Evolutionary conservation across 2,113 vertebrate species (phyloP).

Genomic region (Lontra canadensis): DNA sequence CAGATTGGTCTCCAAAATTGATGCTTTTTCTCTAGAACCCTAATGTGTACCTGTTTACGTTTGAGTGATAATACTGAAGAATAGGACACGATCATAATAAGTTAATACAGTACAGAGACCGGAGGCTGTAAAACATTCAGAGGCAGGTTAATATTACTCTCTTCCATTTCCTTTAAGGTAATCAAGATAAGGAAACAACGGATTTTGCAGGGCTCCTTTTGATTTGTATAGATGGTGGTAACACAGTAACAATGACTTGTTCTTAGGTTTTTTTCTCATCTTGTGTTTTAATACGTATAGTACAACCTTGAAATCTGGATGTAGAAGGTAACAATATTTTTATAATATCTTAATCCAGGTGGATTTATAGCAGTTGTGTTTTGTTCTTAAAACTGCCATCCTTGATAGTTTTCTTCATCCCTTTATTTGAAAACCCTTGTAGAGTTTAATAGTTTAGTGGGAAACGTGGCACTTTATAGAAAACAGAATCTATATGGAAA

Average conservation of each 20-base stretch:
- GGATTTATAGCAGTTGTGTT: constrained; percentile 16
- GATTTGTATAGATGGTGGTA: background rate
- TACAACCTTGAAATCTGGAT: constrained; percentile 10
- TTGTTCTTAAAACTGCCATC: background rate
- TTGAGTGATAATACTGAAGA: background rate
- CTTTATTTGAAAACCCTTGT: constrained; percentile 4
- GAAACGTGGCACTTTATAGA: constrained; percentile 58
- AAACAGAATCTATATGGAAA: background rate
- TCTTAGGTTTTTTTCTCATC: constrained; percentile 21
- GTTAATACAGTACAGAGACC: background rate
- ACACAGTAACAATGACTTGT: background rate
- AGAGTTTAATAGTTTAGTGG: constrained; percentile 3
- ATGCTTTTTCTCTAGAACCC: background rate
- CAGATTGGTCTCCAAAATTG: background rate
- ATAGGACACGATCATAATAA: background rate
- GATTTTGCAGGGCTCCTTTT: background rate
- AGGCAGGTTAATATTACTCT: background rate
- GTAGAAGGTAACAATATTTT: background rate
- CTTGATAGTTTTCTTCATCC: background rate
- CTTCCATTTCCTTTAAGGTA: background rate
- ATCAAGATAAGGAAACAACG: background rate
- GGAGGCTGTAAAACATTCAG: background rate
- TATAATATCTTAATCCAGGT: constrained; percentile 13
- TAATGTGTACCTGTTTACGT: background rate
- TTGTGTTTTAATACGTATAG: background rate